Base-by-base conservation (phyloP, 1,140 invertebrate genomes). In the Pogonomyrmex barbatus region DNA sequence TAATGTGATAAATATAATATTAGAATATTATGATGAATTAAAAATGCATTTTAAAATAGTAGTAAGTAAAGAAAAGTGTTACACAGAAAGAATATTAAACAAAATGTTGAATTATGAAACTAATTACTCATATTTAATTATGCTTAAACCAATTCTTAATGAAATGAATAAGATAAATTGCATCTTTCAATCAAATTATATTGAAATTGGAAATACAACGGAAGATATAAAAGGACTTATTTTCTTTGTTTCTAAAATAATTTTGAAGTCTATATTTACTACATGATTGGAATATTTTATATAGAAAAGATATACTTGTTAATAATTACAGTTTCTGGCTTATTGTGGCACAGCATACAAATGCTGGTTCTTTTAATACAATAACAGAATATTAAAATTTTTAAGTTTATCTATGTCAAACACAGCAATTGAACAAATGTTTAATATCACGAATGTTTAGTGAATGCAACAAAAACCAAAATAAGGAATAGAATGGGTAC, bases 51-150 rank as follows among this genome's bases (percentile, higher is more conserved):
- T 63, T 2, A 39, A 2, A 39, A 0, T 63, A 5, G 36, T 63
- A 1, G 36, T 63, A 2, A 63, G 39, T 39, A 63, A 63, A 63
- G 62, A 63, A 39, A 63, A 63, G 39, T 63, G 62, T 63, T 63
- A 63, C 5, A 63, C 62, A 63, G 62, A 33, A 1, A 63, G 2
- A 63, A 63, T 39, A 17, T 36, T 63, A 6, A 63, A 63, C 36
- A 36, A 63, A 63, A 63, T 63, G 62, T 6, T 63, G 4, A 4
- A 63, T 4, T 10, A 63, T 60, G 58, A 63, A 2, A 39, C 33
- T 36, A 63, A 63, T 63, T 39, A 63, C 12, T 39, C 39, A 17
- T 63, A 63, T 63, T 17, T 63, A 1, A 63, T 63, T 39, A 63
- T 63, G 36, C 0, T 63, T n/a, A n/a, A 17, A 63, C 36, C 60